Conservation (phyloP, 1,140 invertebrate genomes). For the Penaeus indicus region DNA sequence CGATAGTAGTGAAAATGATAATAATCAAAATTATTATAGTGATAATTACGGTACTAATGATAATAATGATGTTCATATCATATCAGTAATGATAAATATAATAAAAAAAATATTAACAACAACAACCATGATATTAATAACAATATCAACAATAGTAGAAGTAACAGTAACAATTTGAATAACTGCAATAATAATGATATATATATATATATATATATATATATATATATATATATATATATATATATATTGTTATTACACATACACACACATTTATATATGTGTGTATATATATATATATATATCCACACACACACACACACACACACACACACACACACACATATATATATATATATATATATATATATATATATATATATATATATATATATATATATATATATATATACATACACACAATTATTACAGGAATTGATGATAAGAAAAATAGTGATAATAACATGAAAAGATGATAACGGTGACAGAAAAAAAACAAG, state of each 20-base stretch:
- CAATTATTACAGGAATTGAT: neutral
- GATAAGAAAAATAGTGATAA: neutral
- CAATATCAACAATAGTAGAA: too few relatives aligned
- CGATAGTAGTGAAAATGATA: too few relatives aligned
- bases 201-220: too few relatives aligned
- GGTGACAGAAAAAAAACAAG: neutral
- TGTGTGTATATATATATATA: slow-evolving; percentile 1
- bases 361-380: slow-evolving; percentile 20
- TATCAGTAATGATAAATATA: too few relatives aligned
- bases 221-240: too few relatives aligned
- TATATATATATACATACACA: slow-evolving; percentile 4
- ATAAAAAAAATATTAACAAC: too few relatives aligned
- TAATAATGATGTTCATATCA: too few relatives aligned
- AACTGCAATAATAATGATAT: neutral
- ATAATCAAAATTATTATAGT: too few relatives aligned
- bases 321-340: neutral
- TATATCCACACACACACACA: neutral
- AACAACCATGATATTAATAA: too few relatives aligned
- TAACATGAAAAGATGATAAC: neutral
- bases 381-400: slow-evolving; percentile 8
- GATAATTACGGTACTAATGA: too few relatives aligned
- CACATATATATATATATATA: slow-evolving; percentile 15
- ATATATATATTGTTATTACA: too few relatives aligned
- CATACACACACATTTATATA: neutral
- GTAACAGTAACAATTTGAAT: too few relatives aligned